Evolutionary conservation across 2,113 vertebrate genomes (phyloP), one percentile per base, ranked within the genome.

Genomic region (Rhinogobius similis): DNA sequence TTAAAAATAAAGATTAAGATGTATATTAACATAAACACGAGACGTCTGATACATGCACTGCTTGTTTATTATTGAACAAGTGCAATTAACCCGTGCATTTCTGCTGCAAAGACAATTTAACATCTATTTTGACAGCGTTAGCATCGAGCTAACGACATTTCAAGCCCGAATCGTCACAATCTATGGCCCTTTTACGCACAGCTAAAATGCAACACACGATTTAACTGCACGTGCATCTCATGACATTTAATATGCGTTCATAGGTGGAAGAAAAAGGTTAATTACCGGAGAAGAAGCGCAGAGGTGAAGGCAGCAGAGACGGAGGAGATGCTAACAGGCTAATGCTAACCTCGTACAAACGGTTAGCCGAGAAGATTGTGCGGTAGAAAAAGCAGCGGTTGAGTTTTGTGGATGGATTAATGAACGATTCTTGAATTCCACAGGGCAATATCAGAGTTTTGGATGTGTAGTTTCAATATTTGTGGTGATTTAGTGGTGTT

Each of bases 111-210:
- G 0, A 43, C 12, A 43, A 23, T 24, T 13, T 63, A 24, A 24
- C 62, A 16, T 63, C 10, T 63, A 39, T 39, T 63, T 39, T 43
- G 62, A 63, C 61, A 62, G 61, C 62, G 62, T 24, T 67, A 71
- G 79, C 29, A 43, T 38, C 23, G 38, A 63, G 62, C 62, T 63
- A 63, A 63, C 61, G n/a, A 36, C n/a, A 3, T 10, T 36, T 20
- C 10, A 2, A 43, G 13, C 20, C 21, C 12, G 11, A 23, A 24
- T 7, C 62, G 39, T 9, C 1, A 6, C 29, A 4, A 36, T n/a
- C 46, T 61, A 36, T 3, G 27, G 6, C 18, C 2, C 0, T 36
- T 36, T 36, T 5, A 36, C 16, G n/a, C 0, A 11, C 16, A 29
- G 55, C 6, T n/a, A n/a, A n/a, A n/a, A 14, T 58, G 24, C 14